A percentile compares a stretch with the other conserved stretches of the same genome.
phyloP scores from a whole-genome alignment of 2,888 invertebrate genomes.

The Melangyna quadrimaculata region DNA sequence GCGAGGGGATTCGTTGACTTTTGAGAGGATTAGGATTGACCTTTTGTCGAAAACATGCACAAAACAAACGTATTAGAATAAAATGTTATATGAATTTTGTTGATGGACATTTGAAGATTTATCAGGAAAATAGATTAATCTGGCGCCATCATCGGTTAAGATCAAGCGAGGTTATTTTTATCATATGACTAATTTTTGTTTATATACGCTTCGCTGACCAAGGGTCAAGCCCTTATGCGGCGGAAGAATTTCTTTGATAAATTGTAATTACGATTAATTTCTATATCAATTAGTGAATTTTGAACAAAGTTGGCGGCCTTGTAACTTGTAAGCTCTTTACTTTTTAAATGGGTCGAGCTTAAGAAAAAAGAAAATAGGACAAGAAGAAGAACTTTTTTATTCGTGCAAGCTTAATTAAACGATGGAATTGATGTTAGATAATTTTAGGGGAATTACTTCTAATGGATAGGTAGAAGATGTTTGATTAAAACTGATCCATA shows the following conservation, averaged over 20 bases:
- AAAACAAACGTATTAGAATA: not conserved
- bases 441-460: not conserved
- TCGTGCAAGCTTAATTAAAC: not conserved
- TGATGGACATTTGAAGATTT: not conserved
- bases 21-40: not conserved
- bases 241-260: slow-evolving; percentile 2
- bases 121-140: not conserved
- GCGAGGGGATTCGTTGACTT: not conserved
- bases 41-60: not conserved
- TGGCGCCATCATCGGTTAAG: not conserved
- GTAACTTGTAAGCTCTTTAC: slow-evolving; percentile 13
- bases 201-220: not conserved
- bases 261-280: slow-evolving; percentile 10
- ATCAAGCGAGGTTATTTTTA: not conserved
- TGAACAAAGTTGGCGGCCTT: not conserved
- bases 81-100: not conserved
- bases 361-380: not conserved
- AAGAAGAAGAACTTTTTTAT: not conserved
- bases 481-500: too few relatives aligned
- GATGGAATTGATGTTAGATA: not conserved
- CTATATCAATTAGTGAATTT: not conserved
- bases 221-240: not conserved
- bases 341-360: not conserved
- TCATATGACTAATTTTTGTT: not conserved
- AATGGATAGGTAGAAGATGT: not conserved